These are phyloP conservation scores for Baryphthengus martii DNA, from an alignment of 2,113 vertebrate genomes.

Conservation along the genomic window DNA sequence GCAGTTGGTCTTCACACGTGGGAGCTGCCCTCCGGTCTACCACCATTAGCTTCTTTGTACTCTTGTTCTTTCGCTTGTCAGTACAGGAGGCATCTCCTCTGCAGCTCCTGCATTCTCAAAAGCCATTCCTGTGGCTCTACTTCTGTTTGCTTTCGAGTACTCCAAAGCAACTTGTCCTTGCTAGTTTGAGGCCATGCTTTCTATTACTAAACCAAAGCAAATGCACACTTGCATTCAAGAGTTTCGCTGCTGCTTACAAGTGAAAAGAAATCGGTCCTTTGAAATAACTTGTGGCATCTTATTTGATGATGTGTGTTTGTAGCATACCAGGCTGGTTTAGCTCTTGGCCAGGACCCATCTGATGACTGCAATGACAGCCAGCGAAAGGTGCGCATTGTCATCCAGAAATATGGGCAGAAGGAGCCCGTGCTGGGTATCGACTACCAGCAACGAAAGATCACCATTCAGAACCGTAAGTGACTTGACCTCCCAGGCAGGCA, in stretches of 20 bases:
- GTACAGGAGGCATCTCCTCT: not conserved
- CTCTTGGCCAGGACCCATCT: constrained; percentile 88
- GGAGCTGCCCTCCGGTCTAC: not conserved
- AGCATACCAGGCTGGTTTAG: constrained; percentile 88
- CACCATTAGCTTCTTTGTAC: not conserved
- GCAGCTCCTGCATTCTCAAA: not conserved
- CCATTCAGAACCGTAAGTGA: constrained; percentile 89
- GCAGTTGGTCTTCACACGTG: not conserved
- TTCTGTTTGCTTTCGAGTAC: not conserved
- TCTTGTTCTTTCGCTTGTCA: not conserved
- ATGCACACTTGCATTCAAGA: not conserved
- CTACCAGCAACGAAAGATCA: constrained; percentile 89
- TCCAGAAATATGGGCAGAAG: constrained; percentile 84
- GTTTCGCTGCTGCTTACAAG: not conserved
- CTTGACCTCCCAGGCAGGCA: not conserved
- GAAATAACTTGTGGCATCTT: not conserved
- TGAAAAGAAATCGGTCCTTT: not conserved
- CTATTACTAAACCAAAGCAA: not conserved
- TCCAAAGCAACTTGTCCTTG: not conserved
- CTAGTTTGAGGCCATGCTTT: not conserved
- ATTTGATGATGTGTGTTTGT: not conserved
- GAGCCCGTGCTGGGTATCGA: constrained; percentile 84
- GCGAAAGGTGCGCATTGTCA: constrained; percentile 83
- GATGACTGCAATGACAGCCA: constrained; percentile 89
- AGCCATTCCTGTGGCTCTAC: not conserved